Base-by-base conservation (phyloP, 2,113 vertebrate genomes). In the Semicossyphus pulcher region DNA sequence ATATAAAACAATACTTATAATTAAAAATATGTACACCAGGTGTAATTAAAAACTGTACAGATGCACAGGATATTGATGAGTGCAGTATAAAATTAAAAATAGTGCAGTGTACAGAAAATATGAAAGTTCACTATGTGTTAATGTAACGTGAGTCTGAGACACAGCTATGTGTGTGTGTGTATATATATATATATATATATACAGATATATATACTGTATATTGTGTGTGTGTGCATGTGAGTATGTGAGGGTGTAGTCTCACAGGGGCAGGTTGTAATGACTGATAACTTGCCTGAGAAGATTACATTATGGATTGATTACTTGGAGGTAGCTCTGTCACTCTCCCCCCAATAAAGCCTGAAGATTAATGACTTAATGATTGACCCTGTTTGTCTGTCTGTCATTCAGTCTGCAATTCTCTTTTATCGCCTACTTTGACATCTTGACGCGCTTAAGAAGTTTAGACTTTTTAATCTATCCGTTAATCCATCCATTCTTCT, bases 221-320 rank as follows among this genome's bases (percentile, higher is more conserved):
- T 20, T 16, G 18, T 32, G 29, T n/a, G 31, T 47, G 11, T 37
- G 23, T 53, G 56, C 39, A 52, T 2, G 42, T 53, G n/a, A 60
- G 49, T 67, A 71, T 75, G n/a, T n/a, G n/a, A n/a, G n/a, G 10
- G 45, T 56, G 61, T 25, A 69, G 53, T 42, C 51, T 62, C 36
- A n/a, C 37, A 42, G 45, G 37, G 20, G 26, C 42, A 26, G 25
- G 44, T 63, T 57, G 57, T 83, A 86, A 86, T 74, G 86, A 88
- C 59, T 47, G 57, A 76, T 28, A 77, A n/a, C 74, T 77, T 69
- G 31, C 78, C 66, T 20, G 72, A 49, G 80, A 76, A 81, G 85
- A 89, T 89, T 84, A 87, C 71, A 83, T 53, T 44, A 78, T 41
- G 48, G 58, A 88, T 84, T 54, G 78, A 88, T 64, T 79, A 79